Base-by-base conservation (phyloP, 2,113 vertebrate species). In the Suricata suricatta region DNA sequence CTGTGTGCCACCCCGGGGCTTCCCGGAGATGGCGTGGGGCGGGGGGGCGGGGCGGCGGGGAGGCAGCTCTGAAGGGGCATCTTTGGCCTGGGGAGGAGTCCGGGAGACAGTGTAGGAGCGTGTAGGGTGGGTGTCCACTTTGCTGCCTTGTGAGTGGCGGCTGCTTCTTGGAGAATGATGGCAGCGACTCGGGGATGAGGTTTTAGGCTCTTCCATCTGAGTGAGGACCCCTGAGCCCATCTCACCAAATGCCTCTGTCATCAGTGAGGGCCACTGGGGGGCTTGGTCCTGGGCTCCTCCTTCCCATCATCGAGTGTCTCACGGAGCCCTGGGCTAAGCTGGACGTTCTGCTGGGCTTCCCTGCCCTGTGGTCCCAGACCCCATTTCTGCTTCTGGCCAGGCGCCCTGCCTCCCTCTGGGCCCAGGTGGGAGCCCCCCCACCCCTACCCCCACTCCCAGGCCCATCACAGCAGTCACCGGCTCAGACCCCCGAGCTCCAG, bases 111-210 rank as follows among this genome's bases (percentile, higher is more conserved):
- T 2, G 19, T 21, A 16, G 35, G 41, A 13, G 54, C 29, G 50
- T 2, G 0, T 0, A 15, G 68, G 50, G 12, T 0, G 68, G 50
- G 12, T 0, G 21, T 1, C 74, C 29, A 27, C 19, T 4, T 13
- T 23, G 27, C 31, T 35, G 68, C 25, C 0, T 2, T 4, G 25
- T 19, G 6, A 3, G 25, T 19, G 72, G 81, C 0, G 64, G 81
- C 80, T 23, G 12, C 47, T 71, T 25, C 91, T 52, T 47, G 63
- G 80, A 57, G 31, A 44, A 35, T 1, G 88, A 82, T 8, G 60
- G 79, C 6, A 3, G 10, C 0, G 4, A 35, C 33, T 29, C 0
- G 1, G 38, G 64, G 41, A 14, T 1, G 3, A 31, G 15, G 44
- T 14, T 50, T 50, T 50, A 13, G 50, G 50, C 29, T 54, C n/a